A percentile compares a stretch with the other conserved stretches of the same genome.
Evolutionary conservation across 2,113 vertebrate species (phyloP).

Genomic region (Heterotilapia buettikoferi): DNA sequence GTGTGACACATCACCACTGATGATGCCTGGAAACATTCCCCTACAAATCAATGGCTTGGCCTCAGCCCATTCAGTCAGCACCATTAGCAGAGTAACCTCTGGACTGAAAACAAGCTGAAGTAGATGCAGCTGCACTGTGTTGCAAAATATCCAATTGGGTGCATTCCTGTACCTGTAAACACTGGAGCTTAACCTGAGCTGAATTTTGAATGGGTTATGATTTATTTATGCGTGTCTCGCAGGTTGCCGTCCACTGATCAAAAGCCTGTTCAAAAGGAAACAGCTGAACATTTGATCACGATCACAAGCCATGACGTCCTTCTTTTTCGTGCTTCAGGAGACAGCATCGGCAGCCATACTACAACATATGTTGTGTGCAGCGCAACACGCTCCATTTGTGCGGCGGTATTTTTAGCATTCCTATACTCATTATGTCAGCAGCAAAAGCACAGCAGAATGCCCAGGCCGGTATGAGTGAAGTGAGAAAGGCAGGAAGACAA

Average conservation of each 20-base stretch:
- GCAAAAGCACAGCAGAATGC: constrained; percentile 24
- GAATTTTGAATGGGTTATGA: background rate
- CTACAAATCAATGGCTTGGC: constrained; percentile 49
- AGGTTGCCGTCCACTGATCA: background rate
- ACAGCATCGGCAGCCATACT: background rate
- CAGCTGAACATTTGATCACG: background rate
- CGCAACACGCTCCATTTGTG: constrained; percentile 50
- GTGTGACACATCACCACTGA: constrained; percentile 38
- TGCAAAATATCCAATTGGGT: background rate
- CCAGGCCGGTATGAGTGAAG: constrained; percentile 2
- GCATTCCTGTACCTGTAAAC: background rate
- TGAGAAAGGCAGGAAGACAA: constrained; percentile 12
- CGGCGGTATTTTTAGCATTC: constrained; percentile 68
- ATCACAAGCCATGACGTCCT: background rate
- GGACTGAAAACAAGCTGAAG: background rate
- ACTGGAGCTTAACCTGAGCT: background rate
- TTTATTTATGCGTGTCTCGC: background rate
- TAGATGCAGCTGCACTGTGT: background rate
- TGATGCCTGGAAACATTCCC: constrained; percentile 58
- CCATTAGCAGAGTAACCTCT: constrained; percentile 21
- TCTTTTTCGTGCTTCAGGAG: background rate
- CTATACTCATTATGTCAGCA: constrained; percentile 56
- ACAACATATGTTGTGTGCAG: constrained; percentile 39
- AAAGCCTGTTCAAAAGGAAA: background rate
- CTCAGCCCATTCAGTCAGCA: constrained; percentile 1